Evolutionary conservation across 2,888 invertebrate genomes (phyloP).

Genomic region (Dermolepida albohirtum): DNA sequence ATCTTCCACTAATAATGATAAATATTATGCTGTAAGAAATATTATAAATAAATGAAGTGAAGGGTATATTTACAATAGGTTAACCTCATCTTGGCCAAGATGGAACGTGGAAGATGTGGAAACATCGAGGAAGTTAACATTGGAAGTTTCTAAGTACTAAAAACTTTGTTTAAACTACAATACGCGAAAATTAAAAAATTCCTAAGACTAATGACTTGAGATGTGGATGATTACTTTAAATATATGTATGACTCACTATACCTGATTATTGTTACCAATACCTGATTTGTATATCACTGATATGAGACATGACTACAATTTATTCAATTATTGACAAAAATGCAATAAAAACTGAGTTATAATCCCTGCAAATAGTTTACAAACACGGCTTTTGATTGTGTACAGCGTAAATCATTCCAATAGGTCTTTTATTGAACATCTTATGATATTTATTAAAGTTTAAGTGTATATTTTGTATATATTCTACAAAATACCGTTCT

Average conservation of each 20-base stretch:
- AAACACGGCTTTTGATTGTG: conserved; percentile 13
- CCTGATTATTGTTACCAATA: conserved; percentile 49
- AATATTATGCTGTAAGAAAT: conserved; percentile 16
- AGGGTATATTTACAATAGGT: conserved; percentile 43
- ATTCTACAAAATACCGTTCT: no score
- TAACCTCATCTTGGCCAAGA: conserved; percentile 28
- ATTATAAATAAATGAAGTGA: conserved; percentile 31
- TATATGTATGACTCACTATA: conserved; percentile 47
- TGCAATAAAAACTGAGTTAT: conserved; percentile 23
- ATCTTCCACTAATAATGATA: conserved; percentile 15
- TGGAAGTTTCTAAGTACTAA: conserved; percentile 55
- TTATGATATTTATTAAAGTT: no score
- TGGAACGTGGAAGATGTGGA: conserved; percentile 31
- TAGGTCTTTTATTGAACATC: no score
- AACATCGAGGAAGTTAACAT: conserved; percentile 53
- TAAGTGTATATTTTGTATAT: no score
- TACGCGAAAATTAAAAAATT: conserved; percentile 21
- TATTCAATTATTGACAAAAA: conserved; percentile 21
- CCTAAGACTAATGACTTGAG: conserved; percentile 47
- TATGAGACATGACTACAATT: conserved; percentile 45
- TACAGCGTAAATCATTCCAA: background rate
- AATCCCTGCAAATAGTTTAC: conserved; percentile 33
- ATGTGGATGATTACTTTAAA: conserved; percentile 45
- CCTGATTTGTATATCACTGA: conserved; percentile 55
- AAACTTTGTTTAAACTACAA: conserved; percentile 29